Conservation (phyloP, 1,140 invertebrate species). For the Drosophila obscura region DNA sequence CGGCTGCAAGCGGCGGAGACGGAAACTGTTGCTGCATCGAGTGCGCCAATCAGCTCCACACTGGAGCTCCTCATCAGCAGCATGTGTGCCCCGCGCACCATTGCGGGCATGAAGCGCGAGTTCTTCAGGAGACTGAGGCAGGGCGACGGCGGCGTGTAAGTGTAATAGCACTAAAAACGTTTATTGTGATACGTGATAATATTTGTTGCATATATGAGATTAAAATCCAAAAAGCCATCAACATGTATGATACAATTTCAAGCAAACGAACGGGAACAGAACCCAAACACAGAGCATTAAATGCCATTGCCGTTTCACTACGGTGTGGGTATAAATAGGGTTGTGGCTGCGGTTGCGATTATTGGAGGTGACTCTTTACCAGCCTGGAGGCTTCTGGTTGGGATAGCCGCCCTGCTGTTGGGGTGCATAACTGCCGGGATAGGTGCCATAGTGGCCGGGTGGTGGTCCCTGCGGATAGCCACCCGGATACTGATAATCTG, state of each 20-base stretch:
- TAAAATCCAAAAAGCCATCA: conserved; percentile 66
- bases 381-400: conserved; percentile 83
- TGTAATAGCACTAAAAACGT: conserved; percentile 37
- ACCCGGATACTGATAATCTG: conserved; percentile 84
- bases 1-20: background rate
- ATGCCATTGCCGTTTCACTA: conserved; percentile 44
- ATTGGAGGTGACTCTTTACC: conserved; percentile 50
- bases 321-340: background rate
- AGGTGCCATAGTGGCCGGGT: conserved; percentile 81
- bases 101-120: conserved; percentile 58
- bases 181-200: conserved; percentile 65
- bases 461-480: conserved; percentile 83
- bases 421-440: conserved; percentile 83
- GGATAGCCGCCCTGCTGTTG: conserved; percentile 84
- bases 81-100: conserved; percentile 61
- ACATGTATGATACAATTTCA: conserved; percentile 56
- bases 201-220: conserved; percentile 64
- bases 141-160: background rate
- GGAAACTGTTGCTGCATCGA: background rate
- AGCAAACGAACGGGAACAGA: conserved; percentile 18
- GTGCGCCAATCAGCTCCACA: conserved; percentile 42
- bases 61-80: conserved; percentile 61
- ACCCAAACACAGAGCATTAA: conserved; percentile 56
- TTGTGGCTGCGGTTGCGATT: background rate
- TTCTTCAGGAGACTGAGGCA: conserved; percentile 48